Evolutionary conservation across 2,797 vertebrate genomes (phyloP).

Genomic region (Thamnophis elegans): DNA sequence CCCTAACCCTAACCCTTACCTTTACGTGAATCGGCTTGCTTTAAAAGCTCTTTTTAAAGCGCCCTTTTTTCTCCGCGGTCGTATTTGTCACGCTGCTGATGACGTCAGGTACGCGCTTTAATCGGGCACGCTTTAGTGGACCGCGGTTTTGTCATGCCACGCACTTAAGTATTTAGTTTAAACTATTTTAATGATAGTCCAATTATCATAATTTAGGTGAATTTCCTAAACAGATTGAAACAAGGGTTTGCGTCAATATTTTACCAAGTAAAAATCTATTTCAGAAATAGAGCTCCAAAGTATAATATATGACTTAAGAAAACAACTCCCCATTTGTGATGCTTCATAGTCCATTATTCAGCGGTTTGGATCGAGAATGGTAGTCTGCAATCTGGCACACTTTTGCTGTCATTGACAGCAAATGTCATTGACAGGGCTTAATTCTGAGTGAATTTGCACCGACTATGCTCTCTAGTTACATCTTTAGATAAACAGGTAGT

Average conservation of each 20-base stretch:
- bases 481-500: fast-evolving
- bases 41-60: too few relatives aligned
- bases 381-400: not conserved
- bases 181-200: not conserved
- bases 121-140: too few relatives aligned
- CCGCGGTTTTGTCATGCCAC: too few relatives aligned
- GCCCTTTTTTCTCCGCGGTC: too few relatives aligned
- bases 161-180: not conserved
- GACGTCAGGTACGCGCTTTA: too few relatives aligned
- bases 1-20: too few relatives aligned
- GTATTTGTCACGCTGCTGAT: too few relatives aligned
- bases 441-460: not conserved
- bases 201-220: not conserved
- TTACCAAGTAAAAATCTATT: not conserved
- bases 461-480: not conserved
- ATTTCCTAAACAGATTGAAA: not conserved
- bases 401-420: not conserved
- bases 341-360: slow-evolving; percentile 4
- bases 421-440: not conserved
- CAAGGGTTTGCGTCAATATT: not conserved
- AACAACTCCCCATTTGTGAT: not conserved
- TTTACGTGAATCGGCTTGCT: too few relatives aligned
- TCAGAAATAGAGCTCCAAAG: not conserved
- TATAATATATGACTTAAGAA: not conserved
- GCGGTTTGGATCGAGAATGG: fast-evolving